phyloP scores from a whole-genome alignment of 2,888 invertebrate species.

The Tachina lurida region DNA sequence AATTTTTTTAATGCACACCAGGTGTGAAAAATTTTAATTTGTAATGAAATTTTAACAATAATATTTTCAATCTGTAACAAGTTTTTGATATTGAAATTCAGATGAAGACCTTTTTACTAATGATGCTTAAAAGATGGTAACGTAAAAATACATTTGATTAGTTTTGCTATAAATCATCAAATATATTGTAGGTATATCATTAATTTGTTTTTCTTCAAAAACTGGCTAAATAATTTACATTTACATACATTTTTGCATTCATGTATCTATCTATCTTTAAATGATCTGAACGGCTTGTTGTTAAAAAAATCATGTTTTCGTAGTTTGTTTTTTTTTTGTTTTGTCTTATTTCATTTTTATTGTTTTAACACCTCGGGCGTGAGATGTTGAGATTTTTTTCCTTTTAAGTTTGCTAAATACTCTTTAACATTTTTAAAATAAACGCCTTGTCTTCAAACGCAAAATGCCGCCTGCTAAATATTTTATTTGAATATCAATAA shows the following conservation, averaged over 20 bases:
- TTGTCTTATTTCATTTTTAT: not conserved
- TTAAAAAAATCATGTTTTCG: constrained; percentile 39
- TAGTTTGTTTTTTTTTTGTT: constrained; percentile 10
- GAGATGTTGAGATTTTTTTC: constrained; percentile 66
- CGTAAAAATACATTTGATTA: not conserved
- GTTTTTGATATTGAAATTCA: not conserved
- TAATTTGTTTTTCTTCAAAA: constrained; percentile 78
- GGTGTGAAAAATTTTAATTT: constrained; percentile 62
- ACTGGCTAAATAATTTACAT: constrained; percentile 66
- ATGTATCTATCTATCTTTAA: constrained; percentile 18
- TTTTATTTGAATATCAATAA: constrained; percentile 80
- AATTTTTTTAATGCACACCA: constrained; percentile 56
- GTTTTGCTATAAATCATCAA: constrained; percentile 57
- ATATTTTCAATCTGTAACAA: constrained; percentile 12
- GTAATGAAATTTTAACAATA: not conserved
- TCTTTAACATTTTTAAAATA: constrained; percentile 9
- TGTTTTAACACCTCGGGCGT: constrained; percentile 79
- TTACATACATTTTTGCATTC: not conserved
- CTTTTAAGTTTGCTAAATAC: constrained; percentile 45
- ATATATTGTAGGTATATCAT: constrained; percentile 74
- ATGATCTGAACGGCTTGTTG: constrained; percentile 26
- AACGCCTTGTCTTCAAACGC: constrained; percentile 67
- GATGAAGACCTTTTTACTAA: too few species aligned
- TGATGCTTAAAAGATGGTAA: too few species aligned
- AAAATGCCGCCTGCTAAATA: constrained; percentile 67